These are phyloP conservation scores for Discoglossus pictus DNA, from an alignment of 2,797 vertebrate species.

Conservation along the genomic window DNA sequence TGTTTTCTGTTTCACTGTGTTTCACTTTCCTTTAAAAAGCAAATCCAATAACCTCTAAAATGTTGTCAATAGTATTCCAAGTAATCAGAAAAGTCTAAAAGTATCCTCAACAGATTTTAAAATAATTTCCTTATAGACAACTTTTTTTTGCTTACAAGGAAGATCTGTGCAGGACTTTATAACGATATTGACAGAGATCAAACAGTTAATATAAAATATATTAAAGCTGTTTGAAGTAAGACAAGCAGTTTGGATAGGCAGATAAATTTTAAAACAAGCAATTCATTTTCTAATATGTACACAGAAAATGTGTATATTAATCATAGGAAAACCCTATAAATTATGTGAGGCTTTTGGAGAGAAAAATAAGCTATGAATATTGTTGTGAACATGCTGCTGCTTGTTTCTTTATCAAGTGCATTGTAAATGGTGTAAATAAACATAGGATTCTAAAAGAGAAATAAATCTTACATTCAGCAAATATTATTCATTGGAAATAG, in stretches of 20 bases:
- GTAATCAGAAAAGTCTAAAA: slow-evolving; percentile 2
- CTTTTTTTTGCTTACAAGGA: too few relatives aligned
- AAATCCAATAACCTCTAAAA: slow-evolving; percentile 40
- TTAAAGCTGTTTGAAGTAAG: too few relatives aligned
- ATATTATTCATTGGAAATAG: too few relatives aligned
- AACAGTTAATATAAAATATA: too few relatives aligned
- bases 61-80: slow-evolving; percentile 33
- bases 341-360: not conserved
- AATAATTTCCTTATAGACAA: not conserved
- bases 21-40: slow-evolving; percentile 38
- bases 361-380: not conserved
- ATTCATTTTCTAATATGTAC: not conserved
- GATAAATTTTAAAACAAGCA: not conserved
- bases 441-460: too few relatives aligned
- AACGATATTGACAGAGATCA: too few relatives aligned
- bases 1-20: slow-evolving; percentile 47
- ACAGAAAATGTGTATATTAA: not conserved
- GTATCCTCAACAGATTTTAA: not conserved
- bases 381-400: not conserved
- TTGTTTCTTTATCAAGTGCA: too few relatives aligned
- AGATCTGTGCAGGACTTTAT: too few relatives aligned
- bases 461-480: too few relatives aligned
- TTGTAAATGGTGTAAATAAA: too few relatives aligned
- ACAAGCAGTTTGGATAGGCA: not conserved
- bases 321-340: not conserved